A percentile compares a stretch with the other conserved stretches of the same genome.
Conservation (phyloP, 2,797 vertebrate species). For the Pangasius macronema region DNA sequence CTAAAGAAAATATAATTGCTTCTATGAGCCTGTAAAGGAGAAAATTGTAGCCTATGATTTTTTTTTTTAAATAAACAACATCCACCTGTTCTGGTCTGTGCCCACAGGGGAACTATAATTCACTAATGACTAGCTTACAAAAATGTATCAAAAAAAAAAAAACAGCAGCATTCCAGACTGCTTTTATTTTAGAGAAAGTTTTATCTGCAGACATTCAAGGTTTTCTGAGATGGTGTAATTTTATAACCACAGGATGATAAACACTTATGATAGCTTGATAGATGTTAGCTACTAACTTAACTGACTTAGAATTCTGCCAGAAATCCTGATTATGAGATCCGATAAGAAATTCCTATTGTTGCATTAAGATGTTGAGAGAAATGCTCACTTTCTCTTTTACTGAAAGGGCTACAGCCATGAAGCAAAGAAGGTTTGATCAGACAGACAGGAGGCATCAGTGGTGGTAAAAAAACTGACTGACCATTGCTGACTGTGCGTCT, state of each 20-base stretch:
- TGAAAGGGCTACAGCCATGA: background rate
- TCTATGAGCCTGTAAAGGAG: background rate
- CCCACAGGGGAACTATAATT: background rate
- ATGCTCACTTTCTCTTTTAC: background rate
- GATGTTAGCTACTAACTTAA: background rate
- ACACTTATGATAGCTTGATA: background rate
- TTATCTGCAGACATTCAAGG: background rate
- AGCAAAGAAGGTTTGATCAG: background rate
- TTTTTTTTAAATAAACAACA: constrained; percentile 1
- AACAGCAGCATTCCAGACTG: background rate
- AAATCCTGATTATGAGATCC: background rate
- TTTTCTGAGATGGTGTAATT: background rate
- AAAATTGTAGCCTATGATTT: background rate
- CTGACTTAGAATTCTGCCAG: background rate
- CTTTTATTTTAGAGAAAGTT: background rate
- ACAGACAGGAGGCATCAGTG: background rate
- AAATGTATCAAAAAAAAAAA: background rate
- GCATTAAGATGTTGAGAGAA: background rate
- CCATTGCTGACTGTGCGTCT: constrained; percentile 95
- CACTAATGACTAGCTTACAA: constrained; percentile 17
- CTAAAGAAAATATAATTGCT: background rate
- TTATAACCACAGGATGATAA: background rate
- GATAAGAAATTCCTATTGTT: no score
- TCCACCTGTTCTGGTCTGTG: background rate
- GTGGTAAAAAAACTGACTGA: constrained; percentile 63